A percentile compares a stretch with the other conserved stretches of the same genome.
phyloP scores from a whole-genome alignment of 1,140 invertebrate species.

The Magallana angulata region DNA sequence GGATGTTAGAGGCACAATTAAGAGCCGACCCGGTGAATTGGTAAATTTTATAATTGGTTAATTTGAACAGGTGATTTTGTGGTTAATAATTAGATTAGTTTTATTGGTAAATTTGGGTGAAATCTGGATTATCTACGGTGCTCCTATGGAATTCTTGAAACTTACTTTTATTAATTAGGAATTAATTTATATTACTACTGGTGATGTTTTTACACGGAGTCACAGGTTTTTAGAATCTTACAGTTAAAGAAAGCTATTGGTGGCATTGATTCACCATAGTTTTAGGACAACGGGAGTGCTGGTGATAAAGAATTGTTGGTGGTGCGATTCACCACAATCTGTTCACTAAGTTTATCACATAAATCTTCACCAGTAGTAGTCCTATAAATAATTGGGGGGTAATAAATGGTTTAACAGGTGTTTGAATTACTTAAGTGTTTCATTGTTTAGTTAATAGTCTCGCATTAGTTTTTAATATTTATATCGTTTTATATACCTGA shows the following conservation, averaged over 20 bases:
- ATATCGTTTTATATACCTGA: too few species aligned
- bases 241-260: neutral
- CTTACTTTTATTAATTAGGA: conserved; percentile 16
- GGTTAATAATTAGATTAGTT: conserved; percentile 11
- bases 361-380: too few species aligned
- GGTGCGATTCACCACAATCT: too few species aligned
- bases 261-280: neutral
- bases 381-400: too few species aligned
- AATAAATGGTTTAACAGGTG: too few species aligned
- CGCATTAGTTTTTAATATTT: too few species aligned
- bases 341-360: too few species aligned
- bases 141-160: neutral
- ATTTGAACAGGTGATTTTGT: conserved; percentile 32
- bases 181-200: neutral
- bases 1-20: conserved; percentile 31
- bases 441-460: too few species aligned
- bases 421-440: too few species aligned
- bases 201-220: conserved; percentile 20
- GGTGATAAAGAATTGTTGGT: too few species aligned
- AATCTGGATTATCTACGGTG: conserved; percentile 33
- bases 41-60: conserved; percentile 24
- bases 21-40: conserved; percentile 21
- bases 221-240: neutral
- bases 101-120: conserved; percentile 23
- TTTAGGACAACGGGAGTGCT: too few species aligned